A percentile compares a stretch with the other conserved stretches of the same genome.
These are phyloP conservation scores for Trissolcus japonicus DNA, from an alignment of 2,888 invertebrate species.

Conservation along the genomic window DNA sequence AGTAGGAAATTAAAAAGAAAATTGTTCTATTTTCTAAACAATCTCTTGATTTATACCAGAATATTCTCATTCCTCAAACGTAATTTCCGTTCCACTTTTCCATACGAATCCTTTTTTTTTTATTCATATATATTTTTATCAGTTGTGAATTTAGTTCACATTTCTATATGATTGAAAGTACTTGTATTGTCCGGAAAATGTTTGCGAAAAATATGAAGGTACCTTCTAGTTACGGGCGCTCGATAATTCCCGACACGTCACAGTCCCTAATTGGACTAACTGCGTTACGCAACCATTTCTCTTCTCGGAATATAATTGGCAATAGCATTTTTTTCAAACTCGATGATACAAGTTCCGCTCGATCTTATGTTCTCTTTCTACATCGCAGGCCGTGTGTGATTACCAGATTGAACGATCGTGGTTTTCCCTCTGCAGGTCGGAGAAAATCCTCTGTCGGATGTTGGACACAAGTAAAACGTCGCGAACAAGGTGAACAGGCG, in stretches of 20 bases:
- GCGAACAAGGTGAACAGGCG: slow-evolving; percentile 62
- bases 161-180: no score
- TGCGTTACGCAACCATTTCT: slow-evolving; percentile 37
- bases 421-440: slow-evolving; percentile 33
- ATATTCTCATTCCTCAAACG: background rate
- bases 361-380: slow-evolving; percentile 4
- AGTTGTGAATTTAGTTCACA: no score
- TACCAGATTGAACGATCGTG: slow-evolving; percentile 32
- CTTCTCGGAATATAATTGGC: slow-evolving; percentile 32
- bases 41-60: background rate
- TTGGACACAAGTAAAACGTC: slow-evolving; percentile 60
- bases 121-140: no score
- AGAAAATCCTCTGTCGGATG: slow-evolving; percentile 49
- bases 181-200: background rate
- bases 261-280: slow-evolving; percentile 27
- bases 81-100: background rate
- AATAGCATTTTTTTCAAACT: slow-evolving; percentile 18
- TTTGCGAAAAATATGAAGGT: background rate
- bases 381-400: slow-evolving; percentile 31
- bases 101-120: no score
- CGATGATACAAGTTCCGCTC: slow-evolving; percentile 45
- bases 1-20: no score
- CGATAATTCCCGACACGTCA: slow-evolving; percentile 3
- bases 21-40: no score
- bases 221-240: background rate